Conservation (phyloP, 2,797 vertebrate genomes). For the Gymnopithys bicolor region DNA sequence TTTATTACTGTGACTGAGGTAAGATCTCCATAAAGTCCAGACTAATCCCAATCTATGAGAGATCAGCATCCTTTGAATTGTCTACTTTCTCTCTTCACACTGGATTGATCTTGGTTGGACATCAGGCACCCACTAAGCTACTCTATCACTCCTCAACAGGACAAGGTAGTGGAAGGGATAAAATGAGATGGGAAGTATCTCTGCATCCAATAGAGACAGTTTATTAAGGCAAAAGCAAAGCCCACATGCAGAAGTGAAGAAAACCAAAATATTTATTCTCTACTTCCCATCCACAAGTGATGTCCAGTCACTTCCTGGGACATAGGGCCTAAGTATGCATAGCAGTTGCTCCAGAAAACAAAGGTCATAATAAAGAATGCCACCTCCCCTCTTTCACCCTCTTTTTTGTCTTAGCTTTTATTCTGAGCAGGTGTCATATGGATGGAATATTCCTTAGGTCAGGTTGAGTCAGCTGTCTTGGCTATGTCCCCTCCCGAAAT, state of each 20-base stretch:
- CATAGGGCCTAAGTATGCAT: not conserved
- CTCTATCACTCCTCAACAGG: not conserved
- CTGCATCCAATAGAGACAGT: not conserved
- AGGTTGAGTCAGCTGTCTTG: not conserved
- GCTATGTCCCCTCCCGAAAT: not conserved
- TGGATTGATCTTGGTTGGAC: not conserved
- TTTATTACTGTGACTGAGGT: not conserved
- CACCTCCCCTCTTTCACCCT: accelerated
- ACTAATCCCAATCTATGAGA: not conserved
- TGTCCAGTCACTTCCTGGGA: not conserved
- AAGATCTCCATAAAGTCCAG: not conserved
- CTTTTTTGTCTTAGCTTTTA: not conserved
- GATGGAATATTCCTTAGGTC: not conserved
- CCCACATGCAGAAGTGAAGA: not conserved
- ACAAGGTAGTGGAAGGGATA: no score
- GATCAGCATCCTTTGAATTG: not conserved
- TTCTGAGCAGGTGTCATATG: not conserved
- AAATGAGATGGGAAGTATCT: not conserved
- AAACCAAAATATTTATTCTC: not conserved
- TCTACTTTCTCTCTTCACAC: not conserved
- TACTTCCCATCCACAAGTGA: not conserved
- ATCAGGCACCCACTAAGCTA: not conserved
- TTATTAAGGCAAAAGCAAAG: not conserved
- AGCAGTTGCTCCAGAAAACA: not conserved
- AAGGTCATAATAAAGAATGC: not conserved